A percentile compares a stretch with the other conserved stretches of the same genome.
These are phyloP conservation scores for Aythya baeri DNA, from an alignment of 2,113 vertebrate genomes.

Conservation along the genomic window DNA sequence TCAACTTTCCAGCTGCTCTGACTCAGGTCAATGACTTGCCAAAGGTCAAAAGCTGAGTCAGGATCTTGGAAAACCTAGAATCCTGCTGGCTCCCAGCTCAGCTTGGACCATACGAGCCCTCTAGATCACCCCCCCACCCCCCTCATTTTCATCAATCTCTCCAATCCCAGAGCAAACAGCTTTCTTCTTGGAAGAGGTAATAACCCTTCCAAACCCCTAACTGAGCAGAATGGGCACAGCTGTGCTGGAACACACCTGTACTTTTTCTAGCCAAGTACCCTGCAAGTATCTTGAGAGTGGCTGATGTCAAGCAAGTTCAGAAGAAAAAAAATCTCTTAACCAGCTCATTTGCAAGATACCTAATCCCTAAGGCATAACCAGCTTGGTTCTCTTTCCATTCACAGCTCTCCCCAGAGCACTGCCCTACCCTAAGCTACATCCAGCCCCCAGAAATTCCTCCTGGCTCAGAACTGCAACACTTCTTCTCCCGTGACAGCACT, in stretches of 20 bases:
- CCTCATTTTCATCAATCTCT: not conserved
- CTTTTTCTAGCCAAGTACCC: slow-evolving; percentile 34
- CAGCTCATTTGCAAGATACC: slow-evolving; percentile 18
- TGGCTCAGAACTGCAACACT: not conserved
- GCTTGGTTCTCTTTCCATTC: slow-evolving; percentile 4
- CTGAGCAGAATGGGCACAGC: slow-evolving; percentile 31
- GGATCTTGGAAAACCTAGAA: slow-evolving; percentile 40
- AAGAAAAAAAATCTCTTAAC: slow-evolving; percentile 42
- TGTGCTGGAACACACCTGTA: slow-evolving; percentile 42
- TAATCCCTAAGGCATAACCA: slow-evolving; percentile 2
- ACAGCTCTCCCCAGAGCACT: not conserved
- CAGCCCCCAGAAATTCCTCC: not conserved
- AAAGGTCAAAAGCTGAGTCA: slow-evolving; percentile 64
- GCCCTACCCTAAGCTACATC: not conserved
- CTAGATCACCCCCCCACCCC: not conserved
- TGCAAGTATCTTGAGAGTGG: slow-evolving; percentile 18
- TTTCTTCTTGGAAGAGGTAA: slow-evolving; percentile 38
- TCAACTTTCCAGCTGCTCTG: slow-evolving; percentile 54
- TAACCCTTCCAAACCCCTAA: slow-evolving; percentile 23
- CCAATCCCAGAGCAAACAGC: not conserved
- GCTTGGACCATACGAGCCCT: slow-evolving; percentile 9
- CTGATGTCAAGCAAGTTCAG: slow-evolving; percentile 39
- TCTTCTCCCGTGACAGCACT: not conserved
- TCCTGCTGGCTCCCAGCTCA: not conserved
- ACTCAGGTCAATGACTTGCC: slow-evolving; percentile 51